These are phyloP conservation scores for Mellilla xanthometata DNA, from an alignment of 2,888 invertebrate genomes.

Conservation along the genomic window DNA sequence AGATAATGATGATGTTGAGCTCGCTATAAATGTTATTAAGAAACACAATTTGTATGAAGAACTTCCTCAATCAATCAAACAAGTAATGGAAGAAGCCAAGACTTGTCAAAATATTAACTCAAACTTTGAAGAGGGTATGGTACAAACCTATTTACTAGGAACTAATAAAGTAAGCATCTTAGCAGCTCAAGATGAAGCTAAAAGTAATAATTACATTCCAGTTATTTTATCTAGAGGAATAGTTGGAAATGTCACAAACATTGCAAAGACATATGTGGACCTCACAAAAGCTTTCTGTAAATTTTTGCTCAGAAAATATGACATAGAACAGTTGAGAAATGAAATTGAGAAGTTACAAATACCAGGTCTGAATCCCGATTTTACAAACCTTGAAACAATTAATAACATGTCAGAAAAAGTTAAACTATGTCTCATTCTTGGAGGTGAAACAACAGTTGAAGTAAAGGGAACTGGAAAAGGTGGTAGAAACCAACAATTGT, in stretches of 20 bases:
- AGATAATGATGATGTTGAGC: slow-evolving; percentile 72
- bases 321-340: slow-evolving; percentile 36
- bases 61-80: slow-evolving; percentile 79
- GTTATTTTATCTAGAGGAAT: slow-evolving; percentile 86
- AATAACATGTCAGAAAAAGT: slow-evolving; percentile 24
- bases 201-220: slow-evolving; percentile 82
- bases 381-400: slow-evolving; percentile 12
- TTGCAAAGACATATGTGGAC: slow-evolving; percentile 83
- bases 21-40: slow-evolving; percentile 85
- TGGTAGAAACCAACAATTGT: slow-evolving; percentile 97
- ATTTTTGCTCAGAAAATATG: slow-evolving; percentile 37
- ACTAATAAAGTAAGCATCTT: slow-evolving; percentile 74
- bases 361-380: slow-evolving; percentile 46
- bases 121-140: slow-evolving; percentile 31
- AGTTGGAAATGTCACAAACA: slow-evolving; percentile 86
- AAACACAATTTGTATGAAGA: slow-evolving; percentile 84
- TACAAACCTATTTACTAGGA: slow-evolving; percentile 57
- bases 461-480: slow-evolving; percentile 91
- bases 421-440: slow-evolving; percentile 88
- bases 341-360: slow-evolving; percentile 46
- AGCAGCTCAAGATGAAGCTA: slow-evolving; percentile 82
- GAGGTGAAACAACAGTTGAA: slow-evolving; percentile 96
- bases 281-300: slow-evolving; percentile 52
- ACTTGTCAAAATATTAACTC: too few species aligned
- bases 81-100: too few species aligned